phyloP scores from a whole-genome alignment of 2,113 vertebrate genomes.

The Piaya cayana region DNA sequence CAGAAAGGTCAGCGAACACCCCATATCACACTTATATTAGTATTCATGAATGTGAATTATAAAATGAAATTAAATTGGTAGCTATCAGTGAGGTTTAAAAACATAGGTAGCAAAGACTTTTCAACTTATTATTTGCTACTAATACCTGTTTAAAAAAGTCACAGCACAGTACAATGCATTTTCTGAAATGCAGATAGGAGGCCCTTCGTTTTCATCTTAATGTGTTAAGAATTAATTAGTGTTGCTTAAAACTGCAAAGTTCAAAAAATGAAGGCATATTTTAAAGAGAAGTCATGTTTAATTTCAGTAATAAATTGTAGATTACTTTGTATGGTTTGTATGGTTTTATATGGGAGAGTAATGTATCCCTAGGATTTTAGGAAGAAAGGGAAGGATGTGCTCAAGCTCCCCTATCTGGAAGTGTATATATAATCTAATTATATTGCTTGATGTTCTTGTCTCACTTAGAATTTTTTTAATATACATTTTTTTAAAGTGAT shows the following conservation, averaged over 20 bases:
- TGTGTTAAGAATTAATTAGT: not conserved
- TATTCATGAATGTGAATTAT: not conserved
- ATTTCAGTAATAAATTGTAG: not conserved
- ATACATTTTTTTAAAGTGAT: not conserved
- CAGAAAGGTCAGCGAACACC: not conserved
- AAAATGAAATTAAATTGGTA: not conserved
- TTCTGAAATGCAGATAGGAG: not conserved
- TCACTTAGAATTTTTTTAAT: not conserved
- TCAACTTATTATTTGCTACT: not conserved
- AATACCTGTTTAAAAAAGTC: not conserved
- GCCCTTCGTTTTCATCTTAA: not conserved
- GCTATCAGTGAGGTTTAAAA: not conserved
- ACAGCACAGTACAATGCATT: rapidly evolving
- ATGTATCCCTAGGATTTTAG: not conserved
- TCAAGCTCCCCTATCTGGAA: not conserved
- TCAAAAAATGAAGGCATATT: not conserved
- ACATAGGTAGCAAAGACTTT: not conserved
- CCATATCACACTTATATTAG: not conserved
- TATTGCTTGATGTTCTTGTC: not conserved
- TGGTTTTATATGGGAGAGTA: not conserved
- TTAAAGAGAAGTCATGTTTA: not conserved
- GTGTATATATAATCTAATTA: not conserved
- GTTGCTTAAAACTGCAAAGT: not conserved
- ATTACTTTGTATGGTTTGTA: not conserved
- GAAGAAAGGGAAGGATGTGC: not conserved